Conservation (phyloP, 2,888 invertebrate species). For the Plusia festucae region DNA sequence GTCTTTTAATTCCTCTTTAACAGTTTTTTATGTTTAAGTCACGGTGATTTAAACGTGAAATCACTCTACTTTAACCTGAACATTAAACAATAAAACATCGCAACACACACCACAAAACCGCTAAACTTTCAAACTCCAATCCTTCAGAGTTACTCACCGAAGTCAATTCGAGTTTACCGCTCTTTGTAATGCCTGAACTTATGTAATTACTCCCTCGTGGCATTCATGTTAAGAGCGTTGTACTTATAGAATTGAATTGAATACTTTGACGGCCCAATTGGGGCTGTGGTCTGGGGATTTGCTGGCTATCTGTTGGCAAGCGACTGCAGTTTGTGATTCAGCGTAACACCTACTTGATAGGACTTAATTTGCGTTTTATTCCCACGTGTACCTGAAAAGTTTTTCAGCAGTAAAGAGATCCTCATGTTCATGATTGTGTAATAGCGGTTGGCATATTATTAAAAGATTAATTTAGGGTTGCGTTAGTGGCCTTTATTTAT, state of each 20-base stretch:
- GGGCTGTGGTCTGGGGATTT: slow-evolving; percentile 2
- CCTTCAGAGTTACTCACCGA: slow-evolving; percentile 9
- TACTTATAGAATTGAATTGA: slow-evolving; percentile 8
- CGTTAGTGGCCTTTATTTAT: no score
- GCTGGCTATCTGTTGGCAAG: not conserved
- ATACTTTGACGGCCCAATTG: slow-evolving; percentile 3
- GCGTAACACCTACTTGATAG: not conserved
- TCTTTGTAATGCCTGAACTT: slow-evolving; percentile 23
- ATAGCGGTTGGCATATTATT: no score
- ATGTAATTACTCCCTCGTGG: slow-evolving; percentile 42
- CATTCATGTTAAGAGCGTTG: not conserved
- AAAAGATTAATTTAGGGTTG: no score
- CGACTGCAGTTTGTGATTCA: slow-evolving; percentile 2
- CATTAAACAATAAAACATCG: not conserved
- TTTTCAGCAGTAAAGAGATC: no score
- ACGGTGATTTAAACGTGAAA: no score
- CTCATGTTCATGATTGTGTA: no score
- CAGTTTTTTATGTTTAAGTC: no score
- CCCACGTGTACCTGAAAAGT: no score
- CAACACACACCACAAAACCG: slow-evolving; percentile 1
- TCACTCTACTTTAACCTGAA: not conserved
- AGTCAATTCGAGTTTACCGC: slow-evolving; percentile 30
- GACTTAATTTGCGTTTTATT: not conserved
- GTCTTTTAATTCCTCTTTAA: no score
- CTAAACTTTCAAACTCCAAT: slow-evolving; percentile 35